Base-by-base conservation (phyloP, 2,113 vertebrate genomes). In the Regulus satrapa region DNA sequence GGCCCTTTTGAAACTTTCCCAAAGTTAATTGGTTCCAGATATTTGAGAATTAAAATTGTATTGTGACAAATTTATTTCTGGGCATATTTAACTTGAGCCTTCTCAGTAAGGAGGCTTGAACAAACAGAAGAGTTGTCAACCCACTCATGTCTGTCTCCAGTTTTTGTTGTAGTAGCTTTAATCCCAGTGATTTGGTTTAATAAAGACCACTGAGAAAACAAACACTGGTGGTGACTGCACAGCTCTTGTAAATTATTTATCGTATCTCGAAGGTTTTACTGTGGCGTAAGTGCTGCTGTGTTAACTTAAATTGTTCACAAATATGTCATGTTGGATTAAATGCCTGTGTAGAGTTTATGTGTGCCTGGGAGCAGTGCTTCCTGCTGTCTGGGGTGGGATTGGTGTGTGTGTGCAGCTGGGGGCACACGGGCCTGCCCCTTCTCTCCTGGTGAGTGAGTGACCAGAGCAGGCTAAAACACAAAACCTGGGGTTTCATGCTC, bases 1-100 rank as follows among this genome's bases (percentile, higher is more conserved):
- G 98, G 98, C 97, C 98, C 74, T 97, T 97, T 97, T 97, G 95
- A 98, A 98, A 97, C 94, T 97, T 97, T 97, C 81, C 92, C 95
- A 62, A 92, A 94, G 79, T 94, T 97, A 98, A 98, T 98, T 97
- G 96, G 78, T 97, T 98, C 97, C 97, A 98, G 97, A 97, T 97
- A 98, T 63, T 95, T 95, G 85, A 97, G 97, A 95, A 97, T 84
- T 96, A 46, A 78, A 97, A 94, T 95, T 89, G 92, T 92, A 89
- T 97, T 97, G 95, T 92, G 92, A 94, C 87, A 96, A 88, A 95
- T 97, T 97, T 97, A 97, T 96, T 97, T 97, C 95, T 88, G 94
- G 82, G 94, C 95, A 34, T 71, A 91, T 96, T 97, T 97, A 97
- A 92, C 48, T 92, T 2, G n/a, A 88, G 48, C 45, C 95, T 43